These are phyloP conservation scores for Chironex yamaguchii DNA, from an alignment of 30 jellyfish, hydroid and myxozoan species.

Conservation along the genomic window DNA sequence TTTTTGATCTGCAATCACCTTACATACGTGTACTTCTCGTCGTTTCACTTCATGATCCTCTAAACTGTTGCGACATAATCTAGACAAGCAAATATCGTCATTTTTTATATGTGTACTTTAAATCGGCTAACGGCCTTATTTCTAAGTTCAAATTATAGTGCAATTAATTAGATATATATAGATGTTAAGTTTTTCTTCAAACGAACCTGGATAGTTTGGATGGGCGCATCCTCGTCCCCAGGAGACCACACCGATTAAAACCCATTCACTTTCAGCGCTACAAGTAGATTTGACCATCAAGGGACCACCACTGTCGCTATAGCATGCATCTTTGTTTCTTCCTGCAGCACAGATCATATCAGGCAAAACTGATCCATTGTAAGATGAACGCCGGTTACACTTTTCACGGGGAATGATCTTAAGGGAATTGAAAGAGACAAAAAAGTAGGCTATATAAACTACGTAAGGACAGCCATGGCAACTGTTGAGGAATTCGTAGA, in stretches of 20 bases:
- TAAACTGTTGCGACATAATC: background rate
- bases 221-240: constrained; percentile 99
- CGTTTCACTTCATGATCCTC: no score
- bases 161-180: no score
- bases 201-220: constrained; percentile 87
- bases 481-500: no score
- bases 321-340: constrained; percentile 84
- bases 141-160: no score
- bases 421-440: background rate
- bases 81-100: background rate
- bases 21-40: no score
- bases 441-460: background rate
- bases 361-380: constrained; percentile 84
- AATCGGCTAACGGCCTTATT: no score
- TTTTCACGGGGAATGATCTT: constrained; percentile 56
- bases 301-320: constrained; percentile 97
- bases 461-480: no score
- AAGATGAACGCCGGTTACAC: constrained; percentile 89
- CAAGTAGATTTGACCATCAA: constrained; percentile 82
- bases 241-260: constrained; percentile 90
- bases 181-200: no score
- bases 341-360: constrained; percentile 98
- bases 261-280: constrained; percentile 73
- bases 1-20: no score
- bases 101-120: background rate